Evolutionary conservation across 2,797 vertebrate species (phyloP), one percentile per base, ranked within the genome.

Genomic region (Sciaenops ocellatus): DNA sequence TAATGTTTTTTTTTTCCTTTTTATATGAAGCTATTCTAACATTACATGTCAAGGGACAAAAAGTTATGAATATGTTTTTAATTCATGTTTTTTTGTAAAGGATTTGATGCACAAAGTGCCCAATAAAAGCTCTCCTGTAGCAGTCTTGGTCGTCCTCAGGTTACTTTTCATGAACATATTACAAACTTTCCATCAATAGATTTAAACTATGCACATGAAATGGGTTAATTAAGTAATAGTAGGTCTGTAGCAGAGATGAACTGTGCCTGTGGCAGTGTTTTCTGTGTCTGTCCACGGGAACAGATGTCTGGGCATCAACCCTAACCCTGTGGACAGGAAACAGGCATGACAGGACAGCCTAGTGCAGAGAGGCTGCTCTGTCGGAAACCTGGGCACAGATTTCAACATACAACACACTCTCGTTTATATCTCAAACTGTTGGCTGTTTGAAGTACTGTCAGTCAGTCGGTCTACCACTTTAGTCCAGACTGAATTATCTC

Each of bases 1-100:
- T 92, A 80, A 92, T 91, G 79, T 77, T 69, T 87, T 73, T 30
- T 30, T 89, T 84, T 67, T 62, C 55, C 64, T 85, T 94, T 95
- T 93, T 94, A 85, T 94, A 93, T 92, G 67, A 89, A 91, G 93
- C 93, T 90, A 89, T 85, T 86, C 71, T 84, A 87, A 85, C 64
- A 86, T 93, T 87, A 91, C 87, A 90, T 91, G 84, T 87, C 77
- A 78, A 81, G 83, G 90, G 85, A 77, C 46, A 83, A 64, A 83
- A 87, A 78, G 46, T 78, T 81, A 80, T 75, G 76, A 56, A 82
- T 12, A 47, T 85, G 50, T 86, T 91, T 87, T 83, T 79, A 64
- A 83, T 55, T 81, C 6, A 60, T 73, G 34, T 56, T 69, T 71
- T 80, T 87, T 86, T 91, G 78, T 90, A 79, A 91, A 85, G 75